Base-by-base conservation (phyloP, 2,113 vertebrate species). In the Alethe diademata region DNA sequence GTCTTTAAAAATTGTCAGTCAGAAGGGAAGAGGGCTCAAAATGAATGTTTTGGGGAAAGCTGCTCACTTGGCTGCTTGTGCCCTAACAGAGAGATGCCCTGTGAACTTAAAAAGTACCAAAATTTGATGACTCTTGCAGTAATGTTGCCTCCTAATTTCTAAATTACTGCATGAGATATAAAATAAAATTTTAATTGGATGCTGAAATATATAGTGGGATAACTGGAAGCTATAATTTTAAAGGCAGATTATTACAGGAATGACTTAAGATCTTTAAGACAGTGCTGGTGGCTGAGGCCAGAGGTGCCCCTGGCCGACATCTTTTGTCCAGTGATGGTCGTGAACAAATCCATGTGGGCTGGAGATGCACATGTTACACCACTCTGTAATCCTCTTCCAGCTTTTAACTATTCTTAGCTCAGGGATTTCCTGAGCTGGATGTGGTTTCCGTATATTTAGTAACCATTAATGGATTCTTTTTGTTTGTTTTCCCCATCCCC, bases 371-470 rank as follows among this genome's bases (percentile, higher is more conserved):
- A 74, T 31, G 53, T 76, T 93, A 9, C 28, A 28, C 12, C 51
- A 31, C 42, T 86, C 54, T 94, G 64, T 96, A 94, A 95, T 95
- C 90, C 85, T 95, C 85, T 88, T 93, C 90, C 86, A 96, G 88
- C 57, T 69, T 61, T 70, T 26, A 22, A 75, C 95, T 96, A 95
- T 96, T 96, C 90, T 96, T 96, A 96, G 96, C 93, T 92, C 93
- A 93, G 95, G 94, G 95, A 96, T 94, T 96, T 96, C 96, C 96
- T 96, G 96, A 95, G 96, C 82, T 95, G 93, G 93, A 96, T 93
- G 92, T 96, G 92, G 92, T 95, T 96, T 96, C 95, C 16, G 71
- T 95, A 96, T 95, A 95, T 96, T 96, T 96, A 96, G 93, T 82
- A 96, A 93, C 96, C 90, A 76, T 95, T 96, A 96, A 95, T 95